These are phyloP conservation scores for Siniperca knerii DNA, from an alignment of 2,113 vertebrate species.

Conservation along the genomic window DNA sequence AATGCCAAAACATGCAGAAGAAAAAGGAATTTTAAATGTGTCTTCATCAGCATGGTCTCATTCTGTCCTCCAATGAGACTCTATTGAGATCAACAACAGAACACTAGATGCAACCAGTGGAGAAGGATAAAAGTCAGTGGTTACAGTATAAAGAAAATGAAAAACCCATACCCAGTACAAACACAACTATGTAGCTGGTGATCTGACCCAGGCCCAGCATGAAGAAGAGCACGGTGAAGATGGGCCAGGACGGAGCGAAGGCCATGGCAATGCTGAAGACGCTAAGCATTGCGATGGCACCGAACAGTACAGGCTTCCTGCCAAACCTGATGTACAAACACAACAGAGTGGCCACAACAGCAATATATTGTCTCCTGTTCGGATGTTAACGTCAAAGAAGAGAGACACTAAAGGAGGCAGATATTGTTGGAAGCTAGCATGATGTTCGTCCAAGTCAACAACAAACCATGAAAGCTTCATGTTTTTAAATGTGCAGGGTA, in stretches of 20 bases:
- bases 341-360: not conserved
- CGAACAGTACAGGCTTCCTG: constrained; percentile 66
- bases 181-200: constrained; percentile 29
- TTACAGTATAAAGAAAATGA: not conserved
- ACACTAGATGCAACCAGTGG: not conserved
- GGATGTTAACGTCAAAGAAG: not conserved
- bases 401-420: not conserved
- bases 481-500: not conserved
- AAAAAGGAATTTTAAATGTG: not conserved
- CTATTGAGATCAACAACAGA: not conserved
- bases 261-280: constrained; percentile 45
- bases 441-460: not conserved
- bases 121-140: not conserved
- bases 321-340: constrained; percentile 56
- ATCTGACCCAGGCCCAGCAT: constrained; percentile 62
- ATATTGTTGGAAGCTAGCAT: not conserved
- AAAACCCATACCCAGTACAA: constrained; percentile 65
- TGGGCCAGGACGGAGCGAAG: constrained; percentile 51
- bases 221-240: constrained; percentile 62
- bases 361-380: not conserved
- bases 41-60: not conserved
- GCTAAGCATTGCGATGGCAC: not conserved
- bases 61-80: not conserved
- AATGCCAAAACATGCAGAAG: not conserved
- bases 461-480: not conserved